These are phyloP conservation scores for Montipora foliosa DNA, from an alignment of 64 coral and sea anemone genomes.

Conservation along the genomic window DNA sequence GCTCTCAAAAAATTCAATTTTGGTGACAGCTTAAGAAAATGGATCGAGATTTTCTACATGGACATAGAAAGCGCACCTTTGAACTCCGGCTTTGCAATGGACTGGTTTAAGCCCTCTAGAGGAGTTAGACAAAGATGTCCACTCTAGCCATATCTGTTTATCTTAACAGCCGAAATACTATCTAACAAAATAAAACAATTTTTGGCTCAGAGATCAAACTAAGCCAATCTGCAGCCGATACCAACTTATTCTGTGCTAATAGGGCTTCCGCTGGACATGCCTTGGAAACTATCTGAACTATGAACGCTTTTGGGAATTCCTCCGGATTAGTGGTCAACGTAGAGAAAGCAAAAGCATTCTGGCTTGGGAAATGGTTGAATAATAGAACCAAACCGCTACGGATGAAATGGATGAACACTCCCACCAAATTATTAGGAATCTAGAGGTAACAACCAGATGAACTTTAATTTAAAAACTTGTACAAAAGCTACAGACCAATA, in stretches of 20 bases:
- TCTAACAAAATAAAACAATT: background rate
- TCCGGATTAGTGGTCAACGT: background rate
- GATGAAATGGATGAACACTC: background rate
- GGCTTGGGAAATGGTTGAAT: background rate
- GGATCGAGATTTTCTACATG: background rate
- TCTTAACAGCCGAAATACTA: background rate
- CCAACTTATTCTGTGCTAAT: background rate
- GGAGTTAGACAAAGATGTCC: conserved; percentile 38
- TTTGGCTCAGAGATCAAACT: background rate
- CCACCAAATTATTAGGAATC: background rate
- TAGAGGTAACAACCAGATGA: background rate
- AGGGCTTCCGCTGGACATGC: background rate
- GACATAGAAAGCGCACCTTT: background rate
- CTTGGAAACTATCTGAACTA: background rate
- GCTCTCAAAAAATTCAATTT: too few relatives aligned
- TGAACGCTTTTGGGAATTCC: background rate
- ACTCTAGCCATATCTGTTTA: background rate
- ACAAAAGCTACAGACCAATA: background rate
- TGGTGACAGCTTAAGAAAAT: background rate
- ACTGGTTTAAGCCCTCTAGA: background rate
- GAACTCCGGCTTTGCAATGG: too few relatives aligned
- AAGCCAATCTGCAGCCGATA: background rate
- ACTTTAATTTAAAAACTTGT: background rate
- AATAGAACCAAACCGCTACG: background rate
- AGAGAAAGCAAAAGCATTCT: background rate